phyloP scores from a whole-genome alignment of 1,140 invertebrate species.

The Hycleus phaleratus region DNA sequence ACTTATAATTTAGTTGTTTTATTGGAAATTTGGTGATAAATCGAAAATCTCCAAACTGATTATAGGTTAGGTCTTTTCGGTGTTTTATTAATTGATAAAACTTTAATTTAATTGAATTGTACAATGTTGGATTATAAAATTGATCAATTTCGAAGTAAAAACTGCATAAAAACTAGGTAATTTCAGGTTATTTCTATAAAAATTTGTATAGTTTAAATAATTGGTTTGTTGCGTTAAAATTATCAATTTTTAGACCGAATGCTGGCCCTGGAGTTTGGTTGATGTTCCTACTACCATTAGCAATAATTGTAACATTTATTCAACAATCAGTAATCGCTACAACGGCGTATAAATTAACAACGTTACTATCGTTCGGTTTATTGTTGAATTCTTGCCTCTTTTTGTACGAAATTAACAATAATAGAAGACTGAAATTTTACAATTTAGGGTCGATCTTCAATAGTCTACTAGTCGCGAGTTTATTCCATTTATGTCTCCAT shows the following conservation, averaged over 20 bases:
- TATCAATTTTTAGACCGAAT: slow-evolving; percentile 5
- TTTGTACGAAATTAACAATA: not conserved
- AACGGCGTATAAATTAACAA: slow-evolving; percentile 5
- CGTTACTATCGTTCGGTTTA: slow-evolving; percentile 2
- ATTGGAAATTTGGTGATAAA: too few species aligned
- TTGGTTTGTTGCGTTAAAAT: too few species aligned
- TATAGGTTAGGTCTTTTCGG: too few species aligned
- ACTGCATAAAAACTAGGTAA: slow-evolving; percentile 2
- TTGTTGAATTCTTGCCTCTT: not conserved
- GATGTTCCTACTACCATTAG: slow-evolving; percentile 1
- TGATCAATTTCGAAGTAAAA: not conserved
- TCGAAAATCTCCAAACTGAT: too few species aligned
- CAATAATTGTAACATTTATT: slow-evolving; percentile 1
- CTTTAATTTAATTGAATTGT: too few species aligned
- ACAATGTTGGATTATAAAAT: not conserved
- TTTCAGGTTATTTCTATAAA: not conserved
- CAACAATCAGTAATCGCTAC: slow-evolving; percentile 2
- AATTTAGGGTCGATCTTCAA: not conserved
- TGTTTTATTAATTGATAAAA: too few species aligned
- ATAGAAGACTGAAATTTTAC: slow-evolving; percentile 5
- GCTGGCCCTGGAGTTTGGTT: slow-evolving; percentile 4
- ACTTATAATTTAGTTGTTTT: too few species aligned
- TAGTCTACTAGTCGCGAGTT: not conserved
- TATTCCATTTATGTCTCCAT: slow-evolving; percentile 5
- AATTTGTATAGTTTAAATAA: not conserved